phyloP scores from a whole-genome alignment of 2,888 invertebrate species.

The Ischnura elegans region DNA sequence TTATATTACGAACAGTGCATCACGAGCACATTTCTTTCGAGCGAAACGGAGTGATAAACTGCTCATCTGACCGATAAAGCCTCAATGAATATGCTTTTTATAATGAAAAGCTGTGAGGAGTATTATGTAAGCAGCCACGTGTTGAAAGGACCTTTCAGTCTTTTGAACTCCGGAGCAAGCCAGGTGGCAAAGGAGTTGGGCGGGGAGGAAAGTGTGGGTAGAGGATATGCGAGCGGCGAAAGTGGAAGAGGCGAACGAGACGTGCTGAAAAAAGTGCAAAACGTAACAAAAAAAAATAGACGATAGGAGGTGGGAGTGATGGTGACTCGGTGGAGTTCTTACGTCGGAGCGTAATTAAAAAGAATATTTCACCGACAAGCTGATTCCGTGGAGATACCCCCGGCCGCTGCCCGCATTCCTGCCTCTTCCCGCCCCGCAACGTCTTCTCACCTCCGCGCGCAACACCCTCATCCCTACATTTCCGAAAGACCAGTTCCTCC shows the following conservation, averaged over 20 bases:
- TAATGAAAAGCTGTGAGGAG: not conserved
- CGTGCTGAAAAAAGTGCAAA: not conserved
- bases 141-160: not conserved
- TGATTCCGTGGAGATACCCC: constrained; percentile 44
- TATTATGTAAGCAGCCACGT: not conserved
- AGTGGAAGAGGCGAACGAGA: not conserved
- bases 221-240: not conserved
- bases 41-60: too few species aligned
- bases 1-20: too few species aligned
- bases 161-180: not conserved
- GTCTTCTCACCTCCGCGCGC: not conserved
- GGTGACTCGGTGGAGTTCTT: not conserved
- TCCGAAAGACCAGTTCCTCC: not conserved
- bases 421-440: not conserved
- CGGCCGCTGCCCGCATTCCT: constrained; percentile 36
- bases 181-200: not conserved
- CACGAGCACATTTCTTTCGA: too few species aligned
- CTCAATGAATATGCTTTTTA: too few species aligned
- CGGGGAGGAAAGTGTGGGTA: not conserved
- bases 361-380: constrained; percentile 51
- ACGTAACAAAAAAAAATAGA: constrained; percentile 1
- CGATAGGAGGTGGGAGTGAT: not conserved
- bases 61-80: too few species aligned
- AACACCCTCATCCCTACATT: constrained; percentile 22
- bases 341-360: constrained; percentile 44